phyloP scores from a whole-genome alignment of 30 jellyfish, hydroid and myxozoan genomes.

The Sanderia malayensis region DNA sequence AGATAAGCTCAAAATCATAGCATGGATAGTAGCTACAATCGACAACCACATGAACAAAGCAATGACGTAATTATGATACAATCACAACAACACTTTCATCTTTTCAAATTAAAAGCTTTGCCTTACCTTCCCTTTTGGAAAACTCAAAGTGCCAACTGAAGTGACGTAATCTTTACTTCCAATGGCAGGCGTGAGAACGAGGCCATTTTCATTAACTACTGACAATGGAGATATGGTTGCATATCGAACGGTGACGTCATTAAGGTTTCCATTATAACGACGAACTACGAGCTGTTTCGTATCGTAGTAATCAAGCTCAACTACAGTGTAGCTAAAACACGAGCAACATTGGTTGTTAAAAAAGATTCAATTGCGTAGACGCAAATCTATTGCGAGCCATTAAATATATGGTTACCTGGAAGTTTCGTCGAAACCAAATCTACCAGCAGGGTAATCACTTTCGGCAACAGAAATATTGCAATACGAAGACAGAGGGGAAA shows the following conservation, averaged over 20 bases:
- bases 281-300: slow-evolving; percentile 59
- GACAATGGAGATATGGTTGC: slow-evolving; percentile 61
- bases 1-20: too few species aligned
- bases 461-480: slow-evolving; percentile 69
- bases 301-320: slow-evolving; percentile 52
- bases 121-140: slow-evolving; percentile 81
- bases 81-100: too few species aligned
- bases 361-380: too few species aligned
- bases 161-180: slow-evolving; percentile 73
- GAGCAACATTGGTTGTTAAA: too few species aligned
- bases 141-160: slow-evolving; percentile 46
- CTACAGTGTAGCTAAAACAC: slow-evolving; percentile 69
- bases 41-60: too few species aligned
- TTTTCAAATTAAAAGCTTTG: too few species aligned
- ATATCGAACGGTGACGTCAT: slow-evolving; percentile 72
- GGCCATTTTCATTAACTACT: slow-evolving; percentile 65
- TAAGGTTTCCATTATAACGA: slow-evolving; percentile 80
- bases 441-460: slow-evolving; percentile 97
- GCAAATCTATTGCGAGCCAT: too few species aligned
- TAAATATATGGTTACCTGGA: slow-evolving; percentile 64
- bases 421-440: slow-evolving; percentile 62
- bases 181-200: slow-evolving; percentile 77
- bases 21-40: too few species aligned
- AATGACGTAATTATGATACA: too few species aligned
- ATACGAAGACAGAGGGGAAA: slow-evolving; percentile 35